Evolutionary conservation across 2,113 vertebrate genomes (phyloP), one percentile per base, ranked within the genome.

Genomic region (Odocoileus hemionus): DNA sequence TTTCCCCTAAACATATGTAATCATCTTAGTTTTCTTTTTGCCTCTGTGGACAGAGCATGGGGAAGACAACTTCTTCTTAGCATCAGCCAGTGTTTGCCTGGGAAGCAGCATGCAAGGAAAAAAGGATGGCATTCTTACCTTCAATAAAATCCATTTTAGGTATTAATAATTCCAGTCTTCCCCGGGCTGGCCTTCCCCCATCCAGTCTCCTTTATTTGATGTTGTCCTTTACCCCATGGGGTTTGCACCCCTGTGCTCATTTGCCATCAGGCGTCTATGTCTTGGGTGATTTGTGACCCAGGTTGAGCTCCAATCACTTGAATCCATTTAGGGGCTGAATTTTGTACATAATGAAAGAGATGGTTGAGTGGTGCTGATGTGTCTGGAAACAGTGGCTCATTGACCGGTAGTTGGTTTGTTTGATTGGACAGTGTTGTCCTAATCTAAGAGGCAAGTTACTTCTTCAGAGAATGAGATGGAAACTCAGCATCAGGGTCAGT

Each of bases 21-120:
- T 97, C 95, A 94, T 98, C 94, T 96, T 94, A 80, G 95, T 97
- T 96, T 97, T 96, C 95, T 95, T 91, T 97, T 95, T 94, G 74
- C 92, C 95, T 96, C 91, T 93, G 85, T 94, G 91, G 97, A 95
- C 98, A 97, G 89, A 97, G 88, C 93, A 96, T 88, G 78, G 88
- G 86, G 88, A 82, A 96, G 83, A 89, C 80, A 91, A 79, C 85
- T 96, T 39, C 26, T 83, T 94, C 74, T 89, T 47, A 76, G 94
- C 76, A 43, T 47, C 97, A 82, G 74, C 87, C 79, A 64, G 13
- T 23, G 43, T 60, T 87, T 97, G 76, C 92, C 85, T 21, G 50
- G 78, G 96, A 86, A 86, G 80, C 76, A 19, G 78, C 78, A 4
- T 6, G 11, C 50, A 6, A 50, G 82, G 52, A 43, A 78, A 60